These are phyloP conservation scores for Aplysia californica DNA, from an alignment of 1,140 invertebrate genomes.

Conservation along the genomic window DNA sequence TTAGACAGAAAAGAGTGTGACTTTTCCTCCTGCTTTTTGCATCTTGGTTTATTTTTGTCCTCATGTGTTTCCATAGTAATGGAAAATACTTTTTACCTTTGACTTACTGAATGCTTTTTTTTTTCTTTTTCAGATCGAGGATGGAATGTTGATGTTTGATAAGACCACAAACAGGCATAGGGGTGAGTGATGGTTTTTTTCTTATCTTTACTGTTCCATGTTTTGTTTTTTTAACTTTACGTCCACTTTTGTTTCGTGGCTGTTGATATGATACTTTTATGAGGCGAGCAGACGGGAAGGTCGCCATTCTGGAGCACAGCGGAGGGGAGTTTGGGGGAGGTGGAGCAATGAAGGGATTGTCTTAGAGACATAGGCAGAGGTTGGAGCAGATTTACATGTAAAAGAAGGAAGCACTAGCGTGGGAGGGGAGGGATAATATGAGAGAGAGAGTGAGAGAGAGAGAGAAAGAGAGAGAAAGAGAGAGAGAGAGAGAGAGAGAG, in stretches of 20 bases:
- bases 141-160: constrained; percentile 99
- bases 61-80: neutral
- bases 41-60: neutral
- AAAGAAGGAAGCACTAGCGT: too few species aligned
- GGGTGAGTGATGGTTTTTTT: constrained; percentile 96
- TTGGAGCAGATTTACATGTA: neutral
- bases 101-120: constrained; percentile 26
- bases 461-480: neutral
- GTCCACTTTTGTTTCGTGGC: too few species aligned
- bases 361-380: neutral
- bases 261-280: too few species aligned
- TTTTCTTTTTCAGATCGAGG: constrained; percentile 93
- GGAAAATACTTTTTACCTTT: neutral
- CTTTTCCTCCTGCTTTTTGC: neutral
- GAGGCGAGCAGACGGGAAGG: too few species aligned
- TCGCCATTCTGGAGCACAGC: too few species aligned
- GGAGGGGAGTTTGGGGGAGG: too few species aligned
- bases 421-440: neutral
- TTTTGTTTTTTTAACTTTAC: too few species aligned
- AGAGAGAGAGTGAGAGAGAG: neutral
- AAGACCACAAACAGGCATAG: constrained; percentile 99
- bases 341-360: too few species aligned
- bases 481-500: neutral
- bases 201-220: too few species aligned
- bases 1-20: neutral